A percentile compares a stretch with the other conserved stretches of the same genome.
These are phyloP conservation scores for Lutraria rhynchaena DNA, from an alignment of 1,140 invertebrate species.

Conservation along the genomic window DNA sequence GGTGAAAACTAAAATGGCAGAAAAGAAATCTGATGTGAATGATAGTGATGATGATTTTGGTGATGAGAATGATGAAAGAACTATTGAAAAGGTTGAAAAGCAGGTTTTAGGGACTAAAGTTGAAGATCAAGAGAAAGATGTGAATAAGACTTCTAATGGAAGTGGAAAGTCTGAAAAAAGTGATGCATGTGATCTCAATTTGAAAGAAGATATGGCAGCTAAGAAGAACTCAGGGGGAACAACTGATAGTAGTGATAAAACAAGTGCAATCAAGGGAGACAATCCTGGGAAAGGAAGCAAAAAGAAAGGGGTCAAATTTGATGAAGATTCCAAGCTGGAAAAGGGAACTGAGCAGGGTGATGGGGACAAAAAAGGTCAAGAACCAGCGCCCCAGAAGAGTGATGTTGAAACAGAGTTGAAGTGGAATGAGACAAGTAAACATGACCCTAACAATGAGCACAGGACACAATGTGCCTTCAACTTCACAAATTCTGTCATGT, in stretches of 20 bases:
- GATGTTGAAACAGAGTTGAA: slow-evolving; percentile 69
- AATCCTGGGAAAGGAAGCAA: slow-evolving; percentile 9
- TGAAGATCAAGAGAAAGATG: slow-evolving; percentile 40
- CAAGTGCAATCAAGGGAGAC: slow-evolving; percentile 39
- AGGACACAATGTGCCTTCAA: slow-evolving; percentile 75
- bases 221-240: slow-evolving; percentile 18
- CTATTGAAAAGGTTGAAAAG: slow-evolving; percentile 22
- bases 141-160: slow-evolving; percentile 23
- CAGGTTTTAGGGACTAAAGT: slow-evolving; percentile 22
- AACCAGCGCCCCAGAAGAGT: slow-evolving; percentile 19
- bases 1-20: slow-evolving; percentile 55
- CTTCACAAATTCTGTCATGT: slow-evolving; percentile 75
- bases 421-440: slow-evolving; percentile 64
- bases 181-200: slow-evolving; percentile 40
- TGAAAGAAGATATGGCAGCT: slow-evolving; percentile 20
- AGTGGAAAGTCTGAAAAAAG: neutral
- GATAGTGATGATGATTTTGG: slow-evolving; percentile 69
- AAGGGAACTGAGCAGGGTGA: slow-evolving; percentile 20
- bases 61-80: slow-evolving; percentile 52
- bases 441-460: slow-evolving; percentile 65
- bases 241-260: slow-evolving; percentile 6
- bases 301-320: slow-evolving; percentile 32
- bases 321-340: slow-evolving; percentile 34
- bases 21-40: slow-evolving; percentile 55
- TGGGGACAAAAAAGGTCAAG: slow-evolving; percentile 8